Evolutionary conservation across 1,140 invertebrate species (phyloP), one percentile per base, ranked within the genome.

Genomic region (Ceratitis capitata): DNA sequence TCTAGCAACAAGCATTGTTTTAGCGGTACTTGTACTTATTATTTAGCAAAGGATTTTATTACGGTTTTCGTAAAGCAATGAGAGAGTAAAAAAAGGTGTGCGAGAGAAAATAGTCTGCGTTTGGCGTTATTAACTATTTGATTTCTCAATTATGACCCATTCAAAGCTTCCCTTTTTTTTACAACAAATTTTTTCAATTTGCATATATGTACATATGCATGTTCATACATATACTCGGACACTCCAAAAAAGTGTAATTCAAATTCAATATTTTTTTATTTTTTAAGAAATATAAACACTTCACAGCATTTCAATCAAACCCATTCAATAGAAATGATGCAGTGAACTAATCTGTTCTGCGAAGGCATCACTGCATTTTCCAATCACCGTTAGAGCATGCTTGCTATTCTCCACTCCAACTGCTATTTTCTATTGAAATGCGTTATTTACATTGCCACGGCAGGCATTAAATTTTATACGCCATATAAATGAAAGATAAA

Each of bases 401-500:
- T 26, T 23, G 29, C n/a, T 9, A 61, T 26, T 61, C 7, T 23
- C 56, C 56, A 61, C n/a, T 61, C 29, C 56, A 61, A 61, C 29
- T 61, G 56, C n/a, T 61, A 61, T 61, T 61, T 61, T 26, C 56
- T 7, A 12, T 6, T 26, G 56, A 61, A 16, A 61, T 12, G 7
- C n/a, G n/a, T 26, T 29, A 61, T 61, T 3, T 61, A 7, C 56
- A 6, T 61, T 61, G 23, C 12, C 6, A 1, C 51, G 4, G n/a
- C 56, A 61, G 56, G n/a, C 23, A 61, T 61, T 26, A 61, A 61
- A 61, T 61, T 61, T 61, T 61, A 61, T 61, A 61, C n/a, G n/a
- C 23, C 56, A 26, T 26, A 26, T 61, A 4, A 1, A 29, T 26
- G 12, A n/a, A 6, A 32, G 56, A 61, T 61, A 61, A 61, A 61